A percentile compares a stretch with the other conserved stretches of the same genome.
These are phyloP conservation scores for Frieseomelitta varia DNA, from an alignment of 1,140 invertebrate genomes.

Conservation along the genomic window DNA sequence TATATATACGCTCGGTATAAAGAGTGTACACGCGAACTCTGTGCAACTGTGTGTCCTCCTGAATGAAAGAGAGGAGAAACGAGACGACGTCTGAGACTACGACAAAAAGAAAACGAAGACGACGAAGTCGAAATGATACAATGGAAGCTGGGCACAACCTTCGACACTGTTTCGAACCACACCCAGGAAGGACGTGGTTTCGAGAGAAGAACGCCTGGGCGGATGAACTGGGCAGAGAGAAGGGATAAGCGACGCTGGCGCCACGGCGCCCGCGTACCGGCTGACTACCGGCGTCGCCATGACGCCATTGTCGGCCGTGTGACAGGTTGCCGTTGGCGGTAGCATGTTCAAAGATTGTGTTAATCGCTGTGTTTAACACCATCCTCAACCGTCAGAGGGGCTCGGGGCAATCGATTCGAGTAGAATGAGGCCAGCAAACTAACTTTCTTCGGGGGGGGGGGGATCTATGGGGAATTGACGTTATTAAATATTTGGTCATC, in stretches of 20 bases:
- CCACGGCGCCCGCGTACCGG: conserved; percentile 62
- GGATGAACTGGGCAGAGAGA: conserved; percentile 44
- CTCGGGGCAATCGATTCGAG: not conserved
- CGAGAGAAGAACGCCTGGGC: conserved; percentile 58
- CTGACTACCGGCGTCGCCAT: conserved; percentile 58
- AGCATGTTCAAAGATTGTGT: not conserved
- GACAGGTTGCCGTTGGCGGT: conserved; percentile 66
- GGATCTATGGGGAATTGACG: not conserved
- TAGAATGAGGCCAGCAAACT: not conserved
- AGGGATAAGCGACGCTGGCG: conserved; percentile 65
- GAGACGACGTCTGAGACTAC: not conserved
- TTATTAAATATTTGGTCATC: not conserved
- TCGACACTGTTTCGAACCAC: conserved; percentile 60
- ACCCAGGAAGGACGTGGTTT: conserved; percentile 62
- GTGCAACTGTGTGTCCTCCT: not conserved
- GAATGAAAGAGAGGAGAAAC: not conserved
- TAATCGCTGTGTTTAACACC: not conserved
- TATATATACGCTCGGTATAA: not conserved
- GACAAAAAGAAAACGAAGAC: not conserved
- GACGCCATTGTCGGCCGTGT: conserved; percentile 60
- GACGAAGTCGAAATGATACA: not conserved
- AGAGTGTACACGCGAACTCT: not conserved
- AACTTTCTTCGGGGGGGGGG: not conserved
- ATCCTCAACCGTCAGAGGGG: not conserved
- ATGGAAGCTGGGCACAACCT: conserved; percentile 33